phyloP scores from a whole-genome alignment of 2,113 vertebrate genomes.

The Microtus oregoni region DNA sequence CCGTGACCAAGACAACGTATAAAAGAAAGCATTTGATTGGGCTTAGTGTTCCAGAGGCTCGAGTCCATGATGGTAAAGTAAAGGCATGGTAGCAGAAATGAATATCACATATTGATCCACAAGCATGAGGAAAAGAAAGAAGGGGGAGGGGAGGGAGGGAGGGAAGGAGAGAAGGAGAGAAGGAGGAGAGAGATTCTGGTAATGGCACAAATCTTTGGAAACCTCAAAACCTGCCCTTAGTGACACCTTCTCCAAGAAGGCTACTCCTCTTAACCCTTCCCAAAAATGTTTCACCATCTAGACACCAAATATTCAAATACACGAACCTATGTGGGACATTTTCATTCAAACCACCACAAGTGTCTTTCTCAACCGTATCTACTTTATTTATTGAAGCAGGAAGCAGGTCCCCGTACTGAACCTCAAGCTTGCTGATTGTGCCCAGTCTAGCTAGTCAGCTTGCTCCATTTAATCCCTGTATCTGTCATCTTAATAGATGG shows the following conservation, averaged over 20 bases:
- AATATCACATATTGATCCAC: neutral
- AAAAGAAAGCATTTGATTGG: neutral
- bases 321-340: neutral
- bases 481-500: neutral
- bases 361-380: neutral
- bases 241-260: neutral
- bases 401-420: neutral
- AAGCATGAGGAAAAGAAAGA: neutral
- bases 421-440: neutral
- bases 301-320: neutral
- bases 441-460: neutral
- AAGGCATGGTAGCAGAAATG: neutral
- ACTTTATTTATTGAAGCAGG: neutral
- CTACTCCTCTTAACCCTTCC: neutral
- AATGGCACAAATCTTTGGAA: neutral
- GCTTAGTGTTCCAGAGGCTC: neutral
- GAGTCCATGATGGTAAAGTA: neutral
- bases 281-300: neutral
- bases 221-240: neutral
- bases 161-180: accelerated
- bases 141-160: accelerated
- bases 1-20: neutral
- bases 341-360: neutral
- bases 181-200: neutral
- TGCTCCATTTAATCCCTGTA: neutral